Percentiles rank a stretch among this genome's conserved stretches.
Evolutionary conservation across 2,888 invertebrate genomes (phyloP).

Genomic region (Gastrophysa polygoni): DNA sequence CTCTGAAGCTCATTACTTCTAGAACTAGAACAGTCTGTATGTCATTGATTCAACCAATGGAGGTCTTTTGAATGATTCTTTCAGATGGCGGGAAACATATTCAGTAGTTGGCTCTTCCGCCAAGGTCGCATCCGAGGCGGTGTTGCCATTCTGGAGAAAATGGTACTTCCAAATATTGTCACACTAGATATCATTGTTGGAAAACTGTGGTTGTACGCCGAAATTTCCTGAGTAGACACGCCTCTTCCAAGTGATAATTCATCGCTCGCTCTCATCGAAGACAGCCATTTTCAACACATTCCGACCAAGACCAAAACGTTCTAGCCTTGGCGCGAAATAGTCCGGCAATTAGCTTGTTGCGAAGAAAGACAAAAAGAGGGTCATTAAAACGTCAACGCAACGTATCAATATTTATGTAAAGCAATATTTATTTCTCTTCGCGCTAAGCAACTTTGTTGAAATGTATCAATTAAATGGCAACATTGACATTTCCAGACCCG

Average conservation of each 20-base stretch:
- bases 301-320: slow-evolving; percentile 1
- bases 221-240: neutral
- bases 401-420: slow-evolving; percentile 30
- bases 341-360: slow-evolving; percentile 28
- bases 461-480: slow-evolving; percentile 17
- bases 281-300: slow-evolving; percentile 22
- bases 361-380: slow-evolving; percentile 22
- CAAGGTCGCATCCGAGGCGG: too few species aligned
- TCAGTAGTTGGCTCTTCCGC: too few species aligned
- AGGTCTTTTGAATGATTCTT: too few species aligned
- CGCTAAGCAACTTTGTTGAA: neutral
- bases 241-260: neutral
- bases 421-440: slow-evolving; percentile 21
- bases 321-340: slow-evolving; percentile 23
- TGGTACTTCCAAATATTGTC: too few species aligned
- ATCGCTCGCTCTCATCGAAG: slow-evolving; percentile 12
- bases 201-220: too few species aligned
- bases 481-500: slow-evolving; percentile 30
- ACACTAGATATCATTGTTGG: too few species aligned
- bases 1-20: too few species aligned
- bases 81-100: too few species aligned
- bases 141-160: too few species aligned
- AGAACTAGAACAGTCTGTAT: too few species aligned
- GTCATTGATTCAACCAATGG: too few species aligned
- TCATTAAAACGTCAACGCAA: slow-evolving; percentile 30